These are phyloP conservation scores for Otus scops DNA, from an alignment of 2,797 vertebrate species.

Conservation along the genomic window DNA sequence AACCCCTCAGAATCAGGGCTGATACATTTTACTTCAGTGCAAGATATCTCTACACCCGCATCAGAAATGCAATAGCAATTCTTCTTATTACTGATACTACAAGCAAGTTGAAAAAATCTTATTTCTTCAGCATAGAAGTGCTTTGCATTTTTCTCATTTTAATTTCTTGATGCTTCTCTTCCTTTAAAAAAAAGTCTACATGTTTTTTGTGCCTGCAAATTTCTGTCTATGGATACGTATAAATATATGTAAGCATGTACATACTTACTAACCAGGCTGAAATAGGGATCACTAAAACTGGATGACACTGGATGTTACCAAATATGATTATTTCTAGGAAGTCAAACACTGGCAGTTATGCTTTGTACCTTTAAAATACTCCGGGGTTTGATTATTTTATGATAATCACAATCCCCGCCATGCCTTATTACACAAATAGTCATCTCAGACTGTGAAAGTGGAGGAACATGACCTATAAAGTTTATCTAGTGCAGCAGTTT, in stretches of 20 bases:
- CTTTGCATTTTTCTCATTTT: neutral
- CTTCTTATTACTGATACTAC: neutral
- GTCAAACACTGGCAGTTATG: neutral
- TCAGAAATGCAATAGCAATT: neutral
- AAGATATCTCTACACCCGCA: neutral
- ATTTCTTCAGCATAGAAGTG: neutral
- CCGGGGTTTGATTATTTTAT: conserved; percentile 21
- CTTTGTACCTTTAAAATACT: neutral
- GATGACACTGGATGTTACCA: neutral
- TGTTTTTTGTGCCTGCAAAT: neutral
- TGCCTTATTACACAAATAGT: conserved; percentile 30
- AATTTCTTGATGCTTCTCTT: neutral
- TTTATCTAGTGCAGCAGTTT: conserved; percentile 36
- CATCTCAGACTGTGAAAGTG: neutral
- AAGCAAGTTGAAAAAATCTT: neutral
- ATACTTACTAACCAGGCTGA: neutral
- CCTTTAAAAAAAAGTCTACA: neutral
- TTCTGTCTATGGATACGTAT: neutral
- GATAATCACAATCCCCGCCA: conserved; percentile 3
- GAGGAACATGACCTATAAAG: conserved; percentile 22
- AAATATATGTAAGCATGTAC: neutral
- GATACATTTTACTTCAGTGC: neutral
- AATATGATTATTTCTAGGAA: neutral
- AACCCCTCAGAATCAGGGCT: neutral
- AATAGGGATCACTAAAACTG: neutral